Percentiles rank a stretch among this genome's conserved stretches.
These are phyloP conservation scores for Mya arenaria DNA, from an alignment of 1,140 invertebrate species.

Conservation along the genomic window DNA sequence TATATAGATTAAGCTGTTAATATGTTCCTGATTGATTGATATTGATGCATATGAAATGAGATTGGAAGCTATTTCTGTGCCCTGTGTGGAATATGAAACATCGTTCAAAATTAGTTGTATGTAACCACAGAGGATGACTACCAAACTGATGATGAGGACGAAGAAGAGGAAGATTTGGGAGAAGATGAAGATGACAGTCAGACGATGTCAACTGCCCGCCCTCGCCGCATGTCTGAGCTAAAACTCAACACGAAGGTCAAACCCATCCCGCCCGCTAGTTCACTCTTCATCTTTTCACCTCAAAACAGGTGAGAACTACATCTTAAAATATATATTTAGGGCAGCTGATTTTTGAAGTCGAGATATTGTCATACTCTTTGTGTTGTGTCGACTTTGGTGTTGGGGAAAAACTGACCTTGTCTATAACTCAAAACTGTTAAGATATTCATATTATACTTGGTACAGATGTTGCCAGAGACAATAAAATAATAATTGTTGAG, in stretches of 20 bases:
- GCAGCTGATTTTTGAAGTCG: not conserved
- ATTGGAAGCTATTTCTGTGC: too few species aligned
- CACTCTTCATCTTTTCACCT: constrained; percentile 98
- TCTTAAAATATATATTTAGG: too few species aligned
- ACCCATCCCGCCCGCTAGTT: constrained; percentile 96
- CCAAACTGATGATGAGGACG: constrained; percentile 74
- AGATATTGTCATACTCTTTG: not conserved
- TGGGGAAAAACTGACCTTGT: too few species aligned
- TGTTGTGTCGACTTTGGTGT: not conserved
- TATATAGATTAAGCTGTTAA: too few species aligned
- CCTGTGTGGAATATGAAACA: too few species aligned
- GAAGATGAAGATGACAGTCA: constrained; percentile 83
- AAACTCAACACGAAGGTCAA: constrained; percentile 92
- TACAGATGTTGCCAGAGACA: too few species aligned
- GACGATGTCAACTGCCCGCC: constrained; percentile 86
- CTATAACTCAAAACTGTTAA: too few species aligned
- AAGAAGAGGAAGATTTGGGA: constrained; percentile 72
- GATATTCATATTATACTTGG: too few species aligned
- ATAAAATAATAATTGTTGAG: too few species aligned
- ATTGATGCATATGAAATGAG: too few species aligned
- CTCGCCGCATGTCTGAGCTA: constrained; percentile 95
- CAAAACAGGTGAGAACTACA: constrained; percentile 91
- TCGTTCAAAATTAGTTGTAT: too few species aligned
- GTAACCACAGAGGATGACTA: constrained; percentile 61
- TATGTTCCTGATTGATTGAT: too few species aligned